These are phyloP conservation scores for Anarhynchus alexandrinus DNA, from an alignment of 2,113 vertebrate species.

Conservation along the genomic window DNA sequence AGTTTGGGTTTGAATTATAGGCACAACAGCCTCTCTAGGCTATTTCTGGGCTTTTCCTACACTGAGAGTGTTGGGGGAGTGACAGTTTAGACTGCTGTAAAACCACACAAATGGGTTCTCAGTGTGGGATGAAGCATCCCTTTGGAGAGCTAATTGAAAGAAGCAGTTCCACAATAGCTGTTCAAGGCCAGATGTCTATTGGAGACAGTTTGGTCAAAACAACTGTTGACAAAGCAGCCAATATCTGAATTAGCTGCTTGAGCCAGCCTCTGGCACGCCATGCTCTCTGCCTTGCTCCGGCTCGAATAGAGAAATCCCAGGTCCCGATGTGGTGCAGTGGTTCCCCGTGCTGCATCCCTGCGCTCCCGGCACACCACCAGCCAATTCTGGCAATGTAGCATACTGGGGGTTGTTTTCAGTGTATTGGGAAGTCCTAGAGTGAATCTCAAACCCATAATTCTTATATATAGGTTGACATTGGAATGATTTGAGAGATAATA, in stretches of 20 bases:
- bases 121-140: neutral
- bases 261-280: neutral
- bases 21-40: neutral
- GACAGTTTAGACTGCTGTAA: neutral
- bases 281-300: neutral
- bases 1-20: neutral
- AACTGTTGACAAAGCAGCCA: slow-evolving; percentile 23
- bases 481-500: neutral
- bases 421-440: neutral
- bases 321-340: neutral
- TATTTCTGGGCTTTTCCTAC: neutral
- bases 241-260: neutral
- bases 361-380: neutral
- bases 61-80: neutral
- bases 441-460: neutral
- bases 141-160: slow-evolving; percentile 48
- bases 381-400: neutral
- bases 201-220: neutral
- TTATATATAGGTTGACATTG: neutral
- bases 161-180: neutral
- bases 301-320: neutral
- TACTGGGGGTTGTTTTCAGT: rapidly evolving
- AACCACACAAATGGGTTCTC: neutral
- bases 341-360: neutral
- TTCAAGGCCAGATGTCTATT: neutral